Evolutionary conservation across 2,113 vertebrate species (phyloP).

Genomic region (Caretta caretta): DNA sequence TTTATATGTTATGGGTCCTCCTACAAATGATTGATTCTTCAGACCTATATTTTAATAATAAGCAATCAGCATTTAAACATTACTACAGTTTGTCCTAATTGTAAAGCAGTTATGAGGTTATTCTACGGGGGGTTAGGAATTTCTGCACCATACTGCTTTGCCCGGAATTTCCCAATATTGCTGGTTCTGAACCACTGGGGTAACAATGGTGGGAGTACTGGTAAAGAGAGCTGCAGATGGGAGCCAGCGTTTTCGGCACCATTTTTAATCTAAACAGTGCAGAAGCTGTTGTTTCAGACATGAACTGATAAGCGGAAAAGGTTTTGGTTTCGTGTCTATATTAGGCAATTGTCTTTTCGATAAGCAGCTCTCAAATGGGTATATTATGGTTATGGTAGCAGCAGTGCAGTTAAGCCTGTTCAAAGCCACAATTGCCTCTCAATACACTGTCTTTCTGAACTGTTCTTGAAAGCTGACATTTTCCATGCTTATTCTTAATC

Average conservation of each 20-base stretch:
- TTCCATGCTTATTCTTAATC: neutral
- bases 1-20: neutral
- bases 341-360: neutral
- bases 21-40: neutral
- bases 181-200: neutral
- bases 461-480: neutral
- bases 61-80: neutral
- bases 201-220: rapidly evolving
- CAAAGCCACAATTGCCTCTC: neutral
- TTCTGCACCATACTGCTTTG: rapidly evolving
- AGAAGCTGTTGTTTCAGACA: neutral
- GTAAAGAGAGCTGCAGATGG: neutral
- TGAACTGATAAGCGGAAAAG: neutral
- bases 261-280: neutral
- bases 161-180: rapidly evolving
- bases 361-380: neutral
- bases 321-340: neutral
- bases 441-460: neutral
- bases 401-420: neutral
- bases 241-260: neutral
- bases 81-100: neutral
- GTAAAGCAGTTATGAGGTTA: rapidly evolving
- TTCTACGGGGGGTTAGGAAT: neutral
- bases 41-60: rapidly evolving
- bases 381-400: neutral